Conservation (phyloP, 2,113 vertebrate species). For the Gadus chalcogrammus region DNA sequence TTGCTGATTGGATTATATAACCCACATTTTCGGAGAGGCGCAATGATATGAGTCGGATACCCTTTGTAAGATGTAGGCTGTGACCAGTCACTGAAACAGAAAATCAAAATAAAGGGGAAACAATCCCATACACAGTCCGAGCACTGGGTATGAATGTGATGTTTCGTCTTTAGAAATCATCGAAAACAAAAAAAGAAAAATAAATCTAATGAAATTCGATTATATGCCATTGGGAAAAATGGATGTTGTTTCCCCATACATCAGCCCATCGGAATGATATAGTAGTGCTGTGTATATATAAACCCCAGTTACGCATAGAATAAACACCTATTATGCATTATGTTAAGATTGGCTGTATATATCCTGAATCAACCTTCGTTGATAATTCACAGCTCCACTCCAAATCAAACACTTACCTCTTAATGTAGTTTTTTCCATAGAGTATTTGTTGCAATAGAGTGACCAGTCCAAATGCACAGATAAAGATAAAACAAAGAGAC, state of each 20-base stretch:
- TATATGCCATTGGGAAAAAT: conserved; percentile 59
- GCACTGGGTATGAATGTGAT: conserved; percentile 74
- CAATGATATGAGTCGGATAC: conserved; percentile 40
- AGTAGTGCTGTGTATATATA: no score
- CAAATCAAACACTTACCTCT: conserved; percentile 80
- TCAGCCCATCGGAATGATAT: no score
- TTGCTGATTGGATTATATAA: conserved; percentile 11
- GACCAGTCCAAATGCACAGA: conserved; percentile 97
- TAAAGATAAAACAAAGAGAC: conserved; percentile 97
- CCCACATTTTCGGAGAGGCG: conserved; percentile 33
- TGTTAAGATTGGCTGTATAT: no score
- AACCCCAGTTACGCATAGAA: no score
- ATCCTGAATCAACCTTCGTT: no score
- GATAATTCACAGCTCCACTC: no score
- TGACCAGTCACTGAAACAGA: conserved; percentile 66
- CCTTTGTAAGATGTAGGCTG: conserved; percentile 72
- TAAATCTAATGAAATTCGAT: conserved; percentile 59
- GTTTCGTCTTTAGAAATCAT: conserved; percentile 46
- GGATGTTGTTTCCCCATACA: conserved; percentile 39
- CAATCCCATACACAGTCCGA: conserved; percentile 70
- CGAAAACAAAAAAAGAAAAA: conserved; percentile 12
- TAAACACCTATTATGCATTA: no score
- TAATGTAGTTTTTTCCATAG: conserved; percentile 95
- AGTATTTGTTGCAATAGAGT: conserved; percentile 96
- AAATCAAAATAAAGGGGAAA: conserved; percentile 57